These are phyloP conservation scores for Ectemnius lituratus DNA, from an alignment of 2,888 invertebrate species.

Conservation along the genomic window DNA sequence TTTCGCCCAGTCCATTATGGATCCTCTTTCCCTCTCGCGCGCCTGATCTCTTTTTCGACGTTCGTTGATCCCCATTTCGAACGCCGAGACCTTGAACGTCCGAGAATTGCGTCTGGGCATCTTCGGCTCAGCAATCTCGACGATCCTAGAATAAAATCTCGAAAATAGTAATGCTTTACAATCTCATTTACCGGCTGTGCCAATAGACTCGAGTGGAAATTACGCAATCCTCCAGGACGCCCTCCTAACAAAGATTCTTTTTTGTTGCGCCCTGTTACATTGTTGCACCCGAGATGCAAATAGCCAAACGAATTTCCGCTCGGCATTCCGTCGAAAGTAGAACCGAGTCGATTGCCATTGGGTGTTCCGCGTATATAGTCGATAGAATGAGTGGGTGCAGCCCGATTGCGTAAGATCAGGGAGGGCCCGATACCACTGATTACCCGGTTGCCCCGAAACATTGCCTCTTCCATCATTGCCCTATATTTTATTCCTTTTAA, in stretches of 20 bases:
- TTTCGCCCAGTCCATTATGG: slow-evolving; percentile 27
- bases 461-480: neutral
- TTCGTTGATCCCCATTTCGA: slow-evolving; percentile 23
- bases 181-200: too few relatives aligned
- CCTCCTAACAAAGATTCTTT: neutral
- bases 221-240: too few relatives aligned
- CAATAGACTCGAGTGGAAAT: too few relatives aligned
- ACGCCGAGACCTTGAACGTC: too few relatives aligned
- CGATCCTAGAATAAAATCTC: too few relatives aligned
- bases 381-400: slow-evolving; percentile 41
- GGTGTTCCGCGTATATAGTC: neutral
- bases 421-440: slow-evolving; percentile 44
- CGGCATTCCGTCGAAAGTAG: neutral
- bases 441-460: neutral
- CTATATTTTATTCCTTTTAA: too few relatives aligned
- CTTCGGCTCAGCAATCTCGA: too few relatives aligned
- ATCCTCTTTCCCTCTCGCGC: slow-evolving; percentile 20
- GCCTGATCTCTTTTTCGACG: slow-evolving; percentile 13
- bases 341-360: neutral
- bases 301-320: neutral
- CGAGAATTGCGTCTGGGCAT: too few relatives aligned
- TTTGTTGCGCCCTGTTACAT: neutral
- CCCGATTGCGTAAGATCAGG: slow-evolving; percentile 57
- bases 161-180: too few relatives aligned
- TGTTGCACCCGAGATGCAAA: neutral